phyloP scores from a whole-genome alignment of 30 jellyfish, hydroid and myxozoan genomes.

The Turritopsis dohrnii region DNA sequence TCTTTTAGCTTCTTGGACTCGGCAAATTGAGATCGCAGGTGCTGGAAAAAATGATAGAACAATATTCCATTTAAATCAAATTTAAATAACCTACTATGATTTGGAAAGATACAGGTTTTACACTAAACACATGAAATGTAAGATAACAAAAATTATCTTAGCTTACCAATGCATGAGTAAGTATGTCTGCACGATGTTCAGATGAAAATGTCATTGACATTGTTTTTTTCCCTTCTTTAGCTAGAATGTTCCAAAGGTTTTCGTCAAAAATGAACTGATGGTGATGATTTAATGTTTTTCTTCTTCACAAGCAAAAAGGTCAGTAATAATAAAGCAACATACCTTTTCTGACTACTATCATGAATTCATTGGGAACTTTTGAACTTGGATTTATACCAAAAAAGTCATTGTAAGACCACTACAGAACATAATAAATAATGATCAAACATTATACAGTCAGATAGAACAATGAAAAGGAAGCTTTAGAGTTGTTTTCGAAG shows the following conservation, averaged over 20 bases:
- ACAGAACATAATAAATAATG: neutral
- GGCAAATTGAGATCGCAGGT: constrained; percentile 73
- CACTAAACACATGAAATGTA: too few species aligned
- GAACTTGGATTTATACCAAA: constrained; percentile 87
- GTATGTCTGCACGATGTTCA: constrained; percentile 83
- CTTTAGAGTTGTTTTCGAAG: neutral
- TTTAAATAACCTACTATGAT: neutral
- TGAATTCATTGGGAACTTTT: constrained; percentile 61
- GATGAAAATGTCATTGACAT: constrained; percentile 83
- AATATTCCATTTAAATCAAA: neutral
- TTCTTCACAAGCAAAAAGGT: neutral
- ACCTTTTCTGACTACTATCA: constrained; percentile 77
- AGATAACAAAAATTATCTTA: neutral
- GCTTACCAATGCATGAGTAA: constrained; percentile 74
- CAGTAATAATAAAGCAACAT: neutral
- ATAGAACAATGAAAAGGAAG: neutral
- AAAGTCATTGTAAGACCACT: constrained; percentile 90
- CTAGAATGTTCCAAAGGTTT: too few species aligned
- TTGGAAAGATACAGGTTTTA: too few species aligned
- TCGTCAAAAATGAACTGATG: too few species aligned
- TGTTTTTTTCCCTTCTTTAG: constrained; percentile 80
- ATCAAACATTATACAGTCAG: neutral
- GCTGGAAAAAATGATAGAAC: constrained; percentile 34
- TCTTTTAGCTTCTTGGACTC: constrained; percentile 67
- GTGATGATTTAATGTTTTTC: too few species aligned